Percentiles rank a stretch among this genome's conserved stretches.
phyloP scores from a whole-genome alignment of 2,888 invertebrate species.

The Melinaea marsaeus region DNA sequence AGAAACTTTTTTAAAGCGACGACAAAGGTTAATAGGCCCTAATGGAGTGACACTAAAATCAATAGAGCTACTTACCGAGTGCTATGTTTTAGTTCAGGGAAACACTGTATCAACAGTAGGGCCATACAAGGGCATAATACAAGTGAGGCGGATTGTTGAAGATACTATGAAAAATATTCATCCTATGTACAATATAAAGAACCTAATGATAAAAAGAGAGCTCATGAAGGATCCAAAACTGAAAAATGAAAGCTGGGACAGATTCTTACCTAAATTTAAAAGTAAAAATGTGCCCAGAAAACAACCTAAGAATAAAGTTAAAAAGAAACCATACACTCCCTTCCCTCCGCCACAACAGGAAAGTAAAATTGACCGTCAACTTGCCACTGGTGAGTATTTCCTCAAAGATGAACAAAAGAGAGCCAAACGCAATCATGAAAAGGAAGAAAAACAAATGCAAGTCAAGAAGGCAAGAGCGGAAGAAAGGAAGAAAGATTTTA shows the following conservation, averaged over 20 bases:
- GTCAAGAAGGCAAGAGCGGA: conserved; percentile 86
- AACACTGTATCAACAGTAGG: conserved; percentile 98
- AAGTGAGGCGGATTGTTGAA: conserved; percentile 92
- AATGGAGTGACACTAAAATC: conserved; percentile 99
- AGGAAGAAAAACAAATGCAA: conserved; percentile 86
- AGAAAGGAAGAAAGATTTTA: conserved; percentile 86
- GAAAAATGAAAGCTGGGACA: conserved; percentile 96
- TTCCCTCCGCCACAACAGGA: conserved; percentile 97
- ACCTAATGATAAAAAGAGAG: conserved; percentile 98
- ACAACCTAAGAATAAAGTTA: conserved; percentile 90
- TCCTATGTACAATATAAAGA: conserved; percentile 98
- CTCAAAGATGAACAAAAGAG: conserved; percentile 89
- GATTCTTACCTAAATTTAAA: conserved; percentile 96
- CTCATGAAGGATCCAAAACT: conserved; percentile 94
- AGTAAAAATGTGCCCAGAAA: conserved; percentile 93
- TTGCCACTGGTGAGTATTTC: conserved; percentile 98
- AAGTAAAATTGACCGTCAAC: conserved; percentile 94
- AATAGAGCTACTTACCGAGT: conserved; percentile 96
- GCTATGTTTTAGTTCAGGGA: conserved; percentile 97
- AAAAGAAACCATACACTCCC: conserved; percentile 97
- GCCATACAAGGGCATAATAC: conserved; percentile 92
- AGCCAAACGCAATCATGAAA: conserved; percentile 84
- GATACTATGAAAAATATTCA: conserved; percentile 99
- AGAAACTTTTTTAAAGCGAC: conserved; percentile 95
- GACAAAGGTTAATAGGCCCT: conserved; percentile 96